Percentiles rank a stretch among this genome's conserved stretches.
Conservation (phyloP, 2,797 vertebrate genomes). For the Danio aesculapii region DNA sequence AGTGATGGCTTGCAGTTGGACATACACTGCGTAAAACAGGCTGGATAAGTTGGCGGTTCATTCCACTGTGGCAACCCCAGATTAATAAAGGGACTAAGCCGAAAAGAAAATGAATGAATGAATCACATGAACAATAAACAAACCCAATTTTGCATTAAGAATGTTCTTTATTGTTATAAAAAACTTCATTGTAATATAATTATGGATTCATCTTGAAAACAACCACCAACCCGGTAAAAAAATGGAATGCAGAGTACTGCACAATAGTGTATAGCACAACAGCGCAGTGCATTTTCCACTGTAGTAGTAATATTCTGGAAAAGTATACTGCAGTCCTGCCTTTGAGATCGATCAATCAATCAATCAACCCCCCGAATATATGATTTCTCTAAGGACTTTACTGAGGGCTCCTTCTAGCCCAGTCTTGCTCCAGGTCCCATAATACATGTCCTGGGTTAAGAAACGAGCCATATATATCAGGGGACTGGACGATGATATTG, state of each 20-base stretch:
- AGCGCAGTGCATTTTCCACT: constrained; percentile 60
- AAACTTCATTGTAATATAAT: constrained; percentile 48
- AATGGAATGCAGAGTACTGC: constrained; percentile 79
- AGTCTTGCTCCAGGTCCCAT: constrained; percentile 57
- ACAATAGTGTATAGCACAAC: constrained; percentile 63
- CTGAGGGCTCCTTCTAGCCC: constrained; percentile 57
- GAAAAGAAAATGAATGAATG: too few species aligned
- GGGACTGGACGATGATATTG: constrained; percentile 60
- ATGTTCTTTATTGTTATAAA: constrained; percentile 69
- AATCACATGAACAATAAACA: constrained; percentile 44
- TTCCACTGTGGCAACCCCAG: too few species aligned
- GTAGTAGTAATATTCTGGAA: constrained; percentile 60
- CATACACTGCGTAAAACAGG: too few species aligned
- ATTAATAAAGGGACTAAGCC: too few species aligned
- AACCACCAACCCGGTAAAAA: constrained; percentile 49
- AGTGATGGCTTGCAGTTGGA: too few species aligned
- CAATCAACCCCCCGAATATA: constrained; percentile 65
- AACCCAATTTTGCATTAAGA: constrained; percentile 57
- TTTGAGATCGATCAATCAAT: constrained; percentile 67
- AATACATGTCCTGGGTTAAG: constrained; percentile 65
- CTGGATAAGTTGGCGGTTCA: too few species aligned
- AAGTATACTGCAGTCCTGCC: constrained; percentile 71
- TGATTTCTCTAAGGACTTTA: constrained; percentile 66
- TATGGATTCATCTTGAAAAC: constrained; percentile 58
- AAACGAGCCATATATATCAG: constrained; percentile 60